Evolutionary conservation across 2,113 vertebrate species (phyloP).

Genomic region (Salvelinus fontinalis): DNA sequence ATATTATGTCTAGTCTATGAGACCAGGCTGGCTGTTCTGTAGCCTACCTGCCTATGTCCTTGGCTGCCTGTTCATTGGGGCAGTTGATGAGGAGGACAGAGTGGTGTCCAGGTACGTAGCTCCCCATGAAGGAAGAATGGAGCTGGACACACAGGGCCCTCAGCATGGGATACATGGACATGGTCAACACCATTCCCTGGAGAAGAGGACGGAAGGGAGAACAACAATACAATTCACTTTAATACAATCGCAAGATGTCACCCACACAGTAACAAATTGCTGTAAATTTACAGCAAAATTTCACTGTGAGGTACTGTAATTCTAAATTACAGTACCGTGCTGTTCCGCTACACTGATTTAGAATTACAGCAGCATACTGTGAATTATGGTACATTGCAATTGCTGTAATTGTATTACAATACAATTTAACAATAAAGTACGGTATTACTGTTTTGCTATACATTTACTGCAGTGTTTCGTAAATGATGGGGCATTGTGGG

Average conservation of each 20-base stretch:
- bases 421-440: no score
- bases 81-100: conserved; percentile 84
- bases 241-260: neutral
- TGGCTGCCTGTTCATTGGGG: conserved; percentile 83
- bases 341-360: no score
- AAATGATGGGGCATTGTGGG: no score
- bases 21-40: no score
- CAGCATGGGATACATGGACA: conserved; percentile 74
- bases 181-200: conserved; percentile 69
- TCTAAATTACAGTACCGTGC: no score
- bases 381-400: no score
- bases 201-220: neutral
- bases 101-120: conserved; percentile 76
- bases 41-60: conserved; percentile 83
- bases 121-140: conserved; percentile 71
- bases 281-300: no score
- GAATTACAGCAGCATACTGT: no score
- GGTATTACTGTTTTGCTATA: no score
- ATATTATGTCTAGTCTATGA: no score
- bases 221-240: neutral
- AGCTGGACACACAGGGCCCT: conserved; percentile 71
- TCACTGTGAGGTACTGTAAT: neutral
- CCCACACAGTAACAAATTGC: neutral
- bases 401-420: no score
- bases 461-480: no score